phyloP scores from a whole-genome alignment of 2,888 invertebrate species.

The Cephus pygmeus region DNA sequence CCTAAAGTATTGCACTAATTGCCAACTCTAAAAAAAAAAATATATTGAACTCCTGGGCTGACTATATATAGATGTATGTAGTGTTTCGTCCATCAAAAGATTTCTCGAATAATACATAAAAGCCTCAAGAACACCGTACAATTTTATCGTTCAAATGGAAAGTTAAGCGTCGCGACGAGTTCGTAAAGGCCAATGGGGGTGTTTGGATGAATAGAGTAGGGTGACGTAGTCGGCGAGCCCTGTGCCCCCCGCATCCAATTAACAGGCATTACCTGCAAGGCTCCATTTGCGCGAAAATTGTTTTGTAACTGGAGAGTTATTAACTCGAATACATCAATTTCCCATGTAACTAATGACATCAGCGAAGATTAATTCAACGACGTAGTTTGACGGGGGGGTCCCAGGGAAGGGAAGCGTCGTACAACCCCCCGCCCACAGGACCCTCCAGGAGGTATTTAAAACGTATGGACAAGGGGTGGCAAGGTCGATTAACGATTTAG shows the following conservation, averaged over 20 bases:
- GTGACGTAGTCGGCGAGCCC: not conserved
- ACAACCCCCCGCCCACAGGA: not conserved
- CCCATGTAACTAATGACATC: conserved; percentile 27
- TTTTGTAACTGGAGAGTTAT: conserved; percentile 27
- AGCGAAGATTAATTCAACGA: conserved; percentile 26
- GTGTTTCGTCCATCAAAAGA: not conserved
- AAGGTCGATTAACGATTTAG: not conserved
- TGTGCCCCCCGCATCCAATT: not conserved
- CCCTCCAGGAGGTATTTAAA: not conserved
- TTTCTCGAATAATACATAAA: not conserved
- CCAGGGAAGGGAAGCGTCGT: not conserved
- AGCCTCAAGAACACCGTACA: conserved; percentile 9
- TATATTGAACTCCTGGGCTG: too few species aligned
- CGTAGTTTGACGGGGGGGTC: not conserved
- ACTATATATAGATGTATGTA: too few species aligned
- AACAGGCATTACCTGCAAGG: not conserved
- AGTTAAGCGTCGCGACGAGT: not conserved
- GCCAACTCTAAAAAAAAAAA: too few species aligned
- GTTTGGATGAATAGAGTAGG: not conserved
- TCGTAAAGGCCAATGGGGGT: not conserved
- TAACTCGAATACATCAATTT: conserved; percentile 29
- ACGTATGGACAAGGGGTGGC: not conserved
- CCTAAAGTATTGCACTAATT: too few species aligned
- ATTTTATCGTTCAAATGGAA: conserved; percentile 20
- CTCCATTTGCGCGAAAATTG: conserved; percentile 18